Evolutionary conservation across 1,140 invertebrate genomes (phyloP).

Genomic region (Polyergus mexicanus): DNA sequence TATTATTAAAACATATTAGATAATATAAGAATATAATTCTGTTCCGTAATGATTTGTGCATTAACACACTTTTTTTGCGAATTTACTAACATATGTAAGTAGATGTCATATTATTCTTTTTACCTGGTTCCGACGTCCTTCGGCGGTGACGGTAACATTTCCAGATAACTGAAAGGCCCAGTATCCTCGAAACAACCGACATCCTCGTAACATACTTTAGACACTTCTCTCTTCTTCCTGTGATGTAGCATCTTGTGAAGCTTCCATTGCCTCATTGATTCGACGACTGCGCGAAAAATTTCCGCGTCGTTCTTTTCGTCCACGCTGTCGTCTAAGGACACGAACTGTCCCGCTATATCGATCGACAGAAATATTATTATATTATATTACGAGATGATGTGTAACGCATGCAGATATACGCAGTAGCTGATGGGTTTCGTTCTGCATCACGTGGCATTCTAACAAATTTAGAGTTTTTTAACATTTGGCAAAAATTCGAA

Average conservation of each 20-base stretch:
- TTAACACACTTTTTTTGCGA: not conserved
- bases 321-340: slow-evolving; percentile 83
- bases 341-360: slow-evolving; percentile 79
- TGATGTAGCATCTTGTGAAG: slow-evolving; percentile 77
- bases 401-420: not conserved
- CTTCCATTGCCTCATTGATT: slow-evolving; percentile 87
- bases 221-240: slow-evolving; percentile 89
- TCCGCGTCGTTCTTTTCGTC: slow-evolving; percentile 88
- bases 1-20: not conserved
- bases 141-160: slow-evolving; percentile 95
- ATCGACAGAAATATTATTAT: slow-evolving; percentile 72
- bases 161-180: slow-evolving; percentile 96
- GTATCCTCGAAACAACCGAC: slow-evolving; percentile 98
- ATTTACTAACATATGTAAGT: not conserved
- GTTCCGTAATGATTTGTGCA: slow-evolving; percentile 1
- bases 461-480: not conserved
- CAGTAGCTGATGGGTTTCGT: not conserved
- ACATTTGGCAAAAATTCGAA: not conserved
- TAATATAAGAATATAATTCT: not conserved
- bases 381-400: not conserved
- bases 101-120: not conserved
- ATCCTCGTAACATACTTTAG: slow-evolving; percentile 95
- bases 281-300: slow-evolving; percentile 87
- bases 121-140: slow-evolving; percentile 94
- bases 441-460: slow-evolving; percentile 22